Evolutionary conservation across 2,797 vertebrate species (phyloP), one percentile per base, ranked within the genome.

Genomic region (Rachycentron canadum): DNA sequence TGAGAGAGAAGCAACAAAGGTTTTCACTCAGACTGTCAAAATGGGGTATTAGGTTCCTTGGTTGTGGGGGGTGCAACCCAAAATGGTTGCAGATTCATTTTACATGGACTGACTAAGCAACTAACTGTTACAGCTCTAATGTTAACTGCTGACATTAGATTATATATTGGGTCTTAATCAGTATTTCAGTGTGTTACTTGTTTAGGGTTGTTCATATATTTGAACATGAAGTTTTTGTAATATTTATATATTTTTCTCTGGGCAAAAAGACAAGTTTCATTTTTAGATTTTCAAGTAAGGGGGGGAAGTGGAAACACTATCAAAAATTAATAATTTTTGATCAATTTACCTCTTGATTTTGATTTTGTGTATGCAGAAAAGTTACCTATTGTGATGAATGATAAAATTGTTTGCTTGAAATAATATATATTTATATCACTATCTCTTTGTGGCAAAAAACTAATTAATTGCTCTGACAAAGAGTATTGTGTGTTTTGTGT

Each of bases 391-490:
- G 47, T 76, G 63, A 58, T 76, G 45, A 74, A 67, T 23, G 28
- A 78, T 63, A 52, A 5, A 58, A 68, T 69, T 40, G 38, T 49
- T 52, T 77, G 49, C 57, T 21, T 38, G 12, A n/a, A 72, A 67
- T 74, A 67, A 79, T 67, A 79, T 80, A 61, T 45, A 69, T 70
- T 50, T 17, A 52, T 69, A 47, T 76, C 40, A 28, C 36, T 10
- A 14, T 76, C 71, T 66, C 21, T 34, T 63, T 11, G 19, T 60
- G 25, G 9, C 14, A 59, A 47, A 62, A 53, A 69, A 36, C 28
- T 4, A 73, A 81, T 56, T 52, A 67, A 74, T 64, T 82, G 45
- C 69, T 72, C 64, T 65, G 32, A 43, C 25, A 45, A 77, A 71
- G 56, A 56, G 40, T 43, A 56, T 78, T 59, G 9, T 72, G 58